Percentiles rank a stretch among this genome's conserved stretches.
These are phyloP conservation scores for Xestoiulus laeticollis DNA, from an alignment of 2,888 invertebrate genomes.

Conservation along the genomic window DNA sequence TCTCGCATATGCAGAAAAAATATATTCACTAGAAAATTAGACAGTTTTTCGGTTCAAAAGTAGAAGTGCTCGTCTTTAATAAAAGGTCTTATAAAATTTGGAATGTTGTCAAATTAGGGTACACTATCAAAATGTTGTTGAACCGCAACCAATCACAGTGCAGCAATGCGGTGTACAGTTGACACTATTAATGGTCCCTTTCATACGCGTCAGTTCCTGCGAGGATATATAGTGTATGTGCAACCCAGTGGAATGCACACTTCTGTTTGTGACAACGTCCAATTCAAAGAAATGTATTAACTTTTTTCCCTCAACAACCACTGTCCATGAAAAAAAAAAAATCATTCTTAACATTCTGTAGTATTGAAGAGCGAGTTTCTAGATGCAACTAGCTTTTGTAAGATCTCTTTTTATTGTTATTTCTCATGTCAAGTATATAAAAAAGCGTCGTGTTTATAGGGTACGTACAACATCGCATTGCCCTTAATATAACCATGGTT, in stretches of 20 bases:
- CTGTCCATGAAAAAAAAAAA: not conserved
- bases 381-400: not conserved
- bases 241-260: not conserved
- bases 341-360: not conserved
- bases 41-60: not conserved
- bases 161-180: not conserved
- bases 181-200: not conserved
- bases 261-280: conserved; percentile 10
- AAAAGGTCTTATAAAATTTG: not conserved
- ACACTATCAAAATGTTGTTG: not conserved
- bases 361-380: not conserved
- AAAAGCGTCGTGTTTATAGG: not conserved
- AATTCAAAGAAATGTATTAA: conserved; percentile 2
- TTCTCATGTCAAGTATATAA: not conserved
- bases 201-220: not conserved
- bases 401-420: not conserved
- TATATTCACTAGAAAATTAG: not conserved
- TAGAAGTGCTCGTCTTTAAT: not conserved
- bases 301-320: not conserved
- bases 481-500: not conserved
- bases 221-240: not conserved
- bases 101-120: not conserved
- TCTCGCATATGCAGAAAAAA: not conserved
- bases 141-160: not conserved
- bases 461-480: not conserved